phyloP scores from a whole-genome alignment of 2,113 vertebrate species.

The Periophthalmus modestus region DNA sequence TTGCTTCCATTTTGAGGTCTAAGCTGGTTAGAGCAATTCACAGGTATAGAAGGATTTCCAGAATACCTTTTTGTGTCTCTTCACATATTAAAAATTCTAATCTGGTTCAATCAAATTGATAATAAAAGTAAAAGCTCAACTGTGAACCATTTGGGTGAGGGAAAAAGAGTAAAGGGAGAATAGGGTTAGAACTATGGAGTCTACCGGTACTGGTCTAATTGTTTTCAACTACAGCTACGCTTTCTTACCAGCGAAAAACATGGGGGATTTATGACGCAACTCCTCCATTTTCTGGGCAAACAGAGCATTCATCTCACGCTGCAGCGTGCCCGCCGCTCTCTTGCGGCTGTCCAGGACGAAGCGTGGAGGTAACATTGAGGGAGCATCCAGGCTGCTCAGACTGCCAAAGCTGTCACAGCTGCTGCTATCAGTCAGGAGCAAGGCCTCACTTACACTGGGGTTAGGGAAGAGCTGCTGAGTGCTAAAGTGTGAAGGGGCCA shows the following conservation, averaged over 20 bases:
- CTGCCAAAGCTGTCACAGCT: slow-evolving; percentile 82
- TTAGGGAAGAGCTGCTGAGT: slow-evolving; percentile 49
- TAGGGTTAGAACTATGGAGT: not conserved
- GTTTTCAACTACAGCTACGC: slow-evolving; percentile 31
- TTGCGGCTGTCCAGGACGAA: slow-evolving; percentile 77
- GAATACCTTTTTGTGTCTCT: no score
- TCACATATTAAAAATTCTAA: no score
- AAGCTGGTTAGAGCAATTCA: no score
- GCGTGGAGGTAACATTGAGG: slow-evolving; percentile 68
- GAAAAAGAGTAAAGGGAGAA: not conserved
- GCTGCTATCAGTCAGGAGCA: slow-evolving; percentile 84
- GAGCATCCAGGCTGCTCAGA: slow-evolving; percentile 79
- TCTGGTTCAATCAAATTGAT: not conserved
- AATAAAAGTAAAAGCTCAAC: not conserved
- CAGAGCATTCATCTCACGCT: slow-evolving; percentile 95
- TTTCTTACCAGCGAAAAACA: slow-evolving; percentile 94
- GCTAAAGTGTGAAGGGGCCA: slow-evolving; percentile 73
- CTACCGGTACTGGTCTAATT: not conserved
- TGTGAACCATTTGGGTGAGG: not conserved
- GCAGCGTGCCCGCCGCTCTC: slow-evolving; percentile 88
- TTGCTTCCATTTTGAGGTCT: no score
- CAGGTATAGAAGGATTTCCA: no score
- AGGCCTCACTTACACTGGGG: slow-evolving; percentile 33
- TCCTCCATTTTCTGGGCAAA: slow-evolving; percentile 96
- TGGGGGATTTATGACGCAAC: slow-evolving; percentile 91